These are phyloP conservation scores for Megalurothrips usitatus DNA, from an alignment of 2,888 invertebrate species.

Conservation along the genomic window DNA sequence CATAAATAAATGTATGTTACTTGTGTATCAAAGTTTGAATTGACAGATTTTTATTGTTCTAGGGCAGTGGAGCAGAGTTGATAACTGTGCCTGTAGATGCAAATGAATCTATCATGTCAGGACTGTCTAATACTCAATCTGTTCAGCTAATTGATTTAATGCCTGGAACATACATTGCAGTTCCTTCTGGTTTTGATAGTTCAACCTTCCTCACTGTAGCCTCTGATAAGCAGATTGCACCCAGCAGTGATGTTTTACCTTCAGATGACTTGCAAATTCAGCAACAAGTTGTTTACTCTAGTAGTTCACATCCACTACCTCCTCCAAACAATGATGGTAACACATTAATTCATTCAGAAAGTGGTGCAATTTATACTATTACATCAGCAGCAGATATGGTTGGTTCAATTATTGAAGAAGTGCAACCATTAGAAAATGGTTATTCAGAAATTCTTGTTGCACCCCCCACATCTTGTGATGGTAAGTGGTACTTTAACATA, in stretches of 20 bases:
- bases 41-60: not conserved
- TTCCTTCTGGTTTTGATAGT: not conserved
- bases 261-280: not conserved
- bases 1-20: not conserved
- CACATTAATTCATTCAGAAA: not conserved
- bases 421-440: not conserved
- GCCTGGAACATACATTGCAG: not conserved
- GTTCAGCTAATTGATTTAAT: conserved; percentile 1
- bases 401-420: not conserved
- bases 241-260: not conserved
- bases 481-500: not conserved
- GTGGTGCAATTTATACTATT: not conserved
- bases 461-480: not conserved
- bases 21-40: not conserved
- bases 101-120: not conserved
- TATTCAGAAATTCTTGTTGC: not conserved
- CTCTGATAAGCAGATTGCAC: not conserved
- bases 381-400: not conserved
- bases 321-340: not conserved
- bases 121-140: not conserved
- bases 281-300: not conserved
- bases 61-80: not conserved
- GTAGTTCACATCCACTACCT: not conserved
- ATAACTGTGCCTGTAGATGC: not conserved
- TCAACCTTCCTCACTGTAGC: not conserved